A percentile compares a stretch with the other conserved stretches of the same genome.
Evolutionary conservation across 37 sponge, comb jelly and placozoan species (phyloP).

Genomic region (Geodia barretti): DNA sequence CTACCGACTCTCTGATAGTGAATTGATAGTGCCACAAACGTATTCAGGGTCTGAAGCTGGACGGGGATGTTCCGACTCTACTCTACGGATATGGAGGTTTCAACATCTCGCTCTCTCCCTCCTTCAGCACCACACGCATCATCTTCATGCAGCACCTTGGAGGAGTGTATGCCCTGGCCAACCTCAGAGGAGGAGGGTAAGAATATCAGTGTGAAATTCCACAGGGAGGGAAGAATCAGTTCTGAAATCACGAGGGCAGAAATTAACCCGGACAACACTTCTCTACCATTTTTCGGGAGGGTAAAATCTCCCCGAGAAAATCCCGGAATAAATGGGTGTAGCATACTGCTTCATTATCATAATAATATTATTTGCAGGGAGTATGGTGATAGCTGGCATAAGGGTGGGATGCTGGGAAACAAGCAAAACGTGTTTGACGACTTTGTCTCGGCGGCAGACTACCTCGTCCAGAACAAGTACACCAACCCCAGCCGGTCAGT

Average conservation of each 20-base stretch:
- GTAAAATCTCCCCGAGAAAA: no score
- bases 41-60: slow-evolving; percentile 73
- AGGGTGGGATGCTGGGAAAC: slow-evolving; percentile 82
- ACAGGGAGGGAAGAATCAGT: no score
- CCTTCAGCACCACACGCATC: slow-evolving; percentile 73
- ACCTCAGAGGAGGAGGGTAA: slow-evolving; percentile 97
- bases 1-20: no score
- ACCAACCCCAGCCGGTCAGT: slow-evolving; percentile 44
- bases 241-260: no score
- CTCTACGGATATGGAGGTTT: slow-evolving; percentile 99
- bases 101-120: slow-evolving; percentile 92
- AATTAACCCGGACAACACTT: no score
- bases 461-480: slow-evolving; percentile 81
- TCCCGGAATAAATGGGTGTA: no score
- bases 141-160: slow-evolving; percentile 92
- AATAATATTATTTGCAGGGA: no score
- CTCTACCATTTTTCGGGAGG: no score
- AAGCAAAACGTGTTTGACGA: slow-evolving; percentile 99
- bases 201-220: no score
- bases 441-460: slow-evolving; percentile 90
- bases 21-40: not conserved
- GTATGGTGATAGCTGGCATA: slow-evolving; percentile 97
- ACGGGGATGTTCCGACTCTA: slow-evolving; percentile 82
- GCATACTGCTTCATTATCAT: no score
- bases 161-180: slow-evolving; percentile 86